Percentiles rank a stretch among this genome's conserved stretches.
These are phyloP conservation scores for Tetraneura akinire DNA, from an alignment of 1,140 invertebrate genomes.

Conservation along the genomic window DNA sequence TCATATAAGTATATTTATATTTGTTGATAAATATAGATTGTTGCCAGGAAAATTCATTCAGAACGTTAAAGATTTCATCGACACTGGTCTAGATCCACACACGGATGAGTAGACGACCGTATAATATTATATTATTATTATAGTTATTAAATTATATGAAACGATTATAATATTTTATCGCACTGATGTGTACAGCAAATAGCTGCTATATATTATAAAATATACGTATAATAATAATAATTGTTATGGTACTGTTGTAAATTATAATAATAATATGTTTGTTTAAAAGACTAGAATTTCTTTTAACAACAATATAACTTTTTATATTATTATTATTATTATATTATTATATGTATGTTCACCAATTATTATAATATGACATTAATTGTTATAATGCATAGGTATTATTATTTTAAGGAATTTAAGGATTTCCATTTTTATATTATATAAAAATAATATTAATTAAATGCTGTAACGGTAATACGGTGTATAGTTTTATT, in stretches of 20 bases:
- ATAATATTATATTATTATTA: too few species aligned
- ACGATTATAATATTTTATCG: too few species aligned
- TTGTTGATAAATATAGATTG: slow-evolving; percentile 54
- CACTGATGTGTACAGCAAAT: neutral
- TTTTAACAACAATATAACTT: neutral
- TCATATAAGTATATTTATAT: neutral
- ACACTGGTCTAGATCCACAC: slow-evolving; percentile 55
- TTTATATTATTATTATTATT: neutral
- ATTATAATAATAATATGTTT: neutral
- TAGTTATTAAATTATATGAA: neutral
- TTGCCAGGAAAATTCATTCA: slow-evolving; percentile 56
- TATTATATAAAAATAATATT: neutral
- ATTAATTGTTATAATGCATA: too few species aligned
- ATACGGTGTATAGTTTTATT: too few species aligned
- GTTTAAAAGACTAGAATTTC: neutral
- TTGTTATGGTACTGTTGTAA: neutral
- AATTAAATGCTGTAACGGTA: too few species aligned
- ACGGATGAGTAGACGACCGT: slow-evolving; percentile 39
- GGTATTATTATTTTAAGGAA: neutral
- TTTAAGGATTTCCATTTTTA: slow-evolving; percentile 25
- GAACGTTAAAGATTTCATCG: slow-evolving; percentile 55
- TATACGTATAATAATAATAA: too few species aligned
- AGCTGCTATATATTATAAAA: neutral
- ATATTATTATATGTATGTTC: neutral
- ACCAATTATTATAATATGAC: too few species aligned